A percentile compares a stretch with the other conserved stretches of the same genome.
Conservation (phyloP, 2,113 vertebrate genomes). For the Eublepharis macularius region DNA sequence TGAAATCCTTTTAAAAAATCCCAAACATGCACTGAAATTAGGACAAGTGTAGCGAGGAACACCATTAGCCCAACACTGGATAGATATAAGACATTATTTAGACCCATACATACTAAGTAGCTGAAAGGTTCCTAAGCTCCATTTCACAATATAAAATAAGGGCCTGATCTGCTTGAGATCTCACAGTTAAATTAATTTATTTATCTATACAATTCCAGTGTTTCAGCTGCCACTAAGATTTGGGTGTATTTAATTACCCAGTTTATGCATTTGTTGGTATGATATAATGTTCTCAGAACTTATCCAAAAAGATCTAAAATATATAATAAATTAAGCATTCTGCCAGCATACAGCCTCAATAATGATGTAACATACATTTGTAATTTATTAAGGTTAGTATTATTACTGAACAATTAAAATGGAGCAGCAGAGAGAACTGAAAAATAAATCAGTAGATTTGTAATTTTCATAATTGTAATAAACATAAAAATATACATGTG, state of each 20-base stretch:
- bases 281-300: constrained; percentile 16
- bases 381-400: neutral
- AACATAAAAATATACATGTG: neutral
- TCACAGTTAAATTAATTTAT: constrained; percentile 1
- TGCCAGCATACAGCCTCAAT: neutral
- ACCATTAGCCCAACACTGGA: neutral
- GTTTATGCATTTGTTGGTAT: neutral
- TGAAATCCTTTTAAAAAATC: neutral
- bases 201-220: accelerated
- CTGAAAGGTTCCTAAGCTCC: neutral
- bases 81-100: neutral
- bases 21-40: constrained; percentile 10
- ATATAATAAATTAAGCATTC: constrained; percentile 6
- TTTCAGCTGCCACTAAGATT: neutral
- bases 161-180: constrained; percentile 1
- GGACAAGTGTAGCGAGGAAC: constrained; percentile 8
- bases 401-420: constrained; percentile 16
- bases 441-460: constrained; percentile 9
- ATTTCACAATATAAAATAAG: neutral
- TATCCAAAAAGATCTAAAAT: constrained; percentile 1
- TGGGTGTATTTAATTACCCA: neutral
- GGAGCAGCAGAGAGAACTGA: neutral
- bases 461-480: neutral
- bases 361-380: neutral
- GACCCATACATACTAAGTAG: neutral